A percentile compares a stretch with the other conserved stretches of the same genome.
These are phyloP conservation scores for Solenopsis invicta DNA, from an alignment of 1,140 invertebrate genomes.

Conservation along the genomic window DNA sequence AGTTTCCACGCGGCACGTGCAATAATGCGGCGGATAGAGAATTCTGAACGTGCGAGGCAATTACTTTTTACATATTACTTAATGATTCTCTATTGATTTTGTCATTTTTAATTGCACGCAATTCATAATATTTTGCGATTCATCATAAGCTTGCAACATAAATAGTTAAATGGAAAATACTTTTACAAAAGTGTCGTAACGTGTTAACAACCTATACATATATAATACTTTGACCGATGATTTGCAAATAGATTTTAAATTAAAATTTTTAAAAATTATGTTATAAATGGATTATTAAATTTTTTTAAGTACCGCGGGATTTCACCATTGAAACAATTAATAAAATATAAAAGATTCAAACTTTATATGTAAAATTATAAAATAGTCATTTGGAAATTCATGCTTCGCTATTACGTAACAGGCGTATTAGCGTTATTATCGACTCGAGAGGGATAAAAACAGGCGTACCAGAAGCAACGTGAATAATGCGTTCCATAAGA, in stretches of 20 bases:
- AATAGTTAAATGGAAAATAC: background rate
- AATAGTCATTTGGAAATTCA: background rate
- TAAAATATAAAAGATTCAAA: background rate
- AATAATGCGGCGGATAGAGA: background rate
- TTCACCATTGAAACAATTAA: background rate
- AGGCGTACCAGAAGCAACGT: conserved; percentile 18
- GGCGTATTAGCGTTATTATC: conserved; percentile 13
- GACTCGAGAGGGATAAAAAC: conserved; percentile 28
- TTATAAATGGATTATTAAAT: background rate
- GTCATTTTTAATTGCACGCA: background rate
- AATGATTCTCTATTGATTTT: background rate
- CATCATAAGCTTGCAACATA: background rate
- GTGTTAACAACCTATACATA: background rate
- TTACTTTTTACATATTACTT: background rate
- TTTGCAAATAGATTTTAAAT: background rate
- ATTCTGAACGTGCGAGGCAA: background rate
- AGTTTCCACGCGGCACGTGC: conserved; percentile 47
- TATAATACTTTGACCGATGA: background rate
- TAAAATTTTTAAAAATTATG: background rate
- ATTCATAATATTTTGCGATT: background rate
- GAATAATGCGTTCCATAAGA: conserved; percentile 57
- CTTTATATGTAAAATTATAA: background rate
- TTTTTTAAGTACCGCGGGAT: background rate
- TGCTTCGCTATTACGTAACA: background rate
- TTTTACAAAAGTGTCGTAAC: background rate